Percentiles rank a stretch among this genome's conserved stretches.
These are phyloP conservation scores for Neelides folsomi DNA, from an alignment of 2,888 invertebrate genomes.

Conservation along the genomic window DNA sequence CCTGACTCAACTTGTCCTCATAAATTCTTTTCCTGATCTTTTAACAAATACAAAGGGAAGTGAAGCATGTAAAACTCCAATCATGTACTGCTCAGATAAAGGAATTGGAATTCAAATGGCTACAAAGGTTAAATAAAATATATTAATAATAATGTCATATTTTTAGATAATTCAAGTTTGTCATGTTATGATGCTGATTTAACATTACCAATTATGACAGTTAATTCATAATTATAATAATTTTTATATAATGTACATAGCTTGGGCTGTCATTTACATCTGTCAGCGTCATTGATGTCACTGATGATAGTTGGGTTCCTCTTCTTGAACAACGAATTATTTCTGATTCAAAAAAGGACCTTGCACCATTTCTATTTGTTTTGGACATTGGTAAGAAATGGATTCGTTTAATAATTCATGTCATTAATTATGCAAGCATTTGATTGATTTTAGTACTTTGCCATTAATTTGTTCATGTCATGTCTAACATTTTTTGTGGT, in stretches of 20 bases:
- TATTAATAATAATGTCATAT: neutral
- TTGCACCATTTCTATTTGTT: constrained; percentile 24
- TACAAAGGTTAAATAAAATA: constrained; percentile 16
- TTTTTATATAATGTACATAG: constrained; percentile 13
- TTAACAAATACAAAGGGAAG: constrained; percentile 17
- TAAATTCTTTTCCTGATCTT: constrained; percentile 25
- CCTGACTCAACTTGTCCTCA: constrained; percentile 21
- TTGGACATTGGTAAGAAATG: constrained; percentile 23
- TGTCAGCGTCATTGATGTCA: constrained; percentile 20
- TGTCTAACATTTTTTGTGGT: neutral
- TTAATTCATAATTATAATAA: too few relatives aligned
- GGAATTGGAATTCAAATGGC: constrained; percentile 25
- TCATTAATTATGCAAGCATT: neutral
- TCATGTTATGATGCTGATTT: too few relatives aligned
- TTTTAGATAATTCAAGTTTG: too few relatives aligned
- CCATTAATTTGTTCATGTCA: neutral
- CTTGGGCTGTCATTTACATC: constrained; percentile 27
- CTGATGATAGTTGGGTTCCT: constrained; percentile 22
- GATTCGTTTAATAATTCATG: neutral
- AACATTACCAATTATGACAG: too few relatives aligned
- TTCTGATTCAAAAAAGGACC: constrained; percentile 17
- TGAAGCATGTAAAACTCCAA: constrained; percentile 23
- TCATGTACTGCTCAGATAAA: constrained; percentile 31
- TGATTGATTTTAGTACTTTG: neutral
- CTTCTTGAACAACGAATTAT: constrained; percentile 22